phyloP scores from a whole-genome alignment of 2,888 invertebrate genomes.

The Ypsolopha sequella region DNA sequence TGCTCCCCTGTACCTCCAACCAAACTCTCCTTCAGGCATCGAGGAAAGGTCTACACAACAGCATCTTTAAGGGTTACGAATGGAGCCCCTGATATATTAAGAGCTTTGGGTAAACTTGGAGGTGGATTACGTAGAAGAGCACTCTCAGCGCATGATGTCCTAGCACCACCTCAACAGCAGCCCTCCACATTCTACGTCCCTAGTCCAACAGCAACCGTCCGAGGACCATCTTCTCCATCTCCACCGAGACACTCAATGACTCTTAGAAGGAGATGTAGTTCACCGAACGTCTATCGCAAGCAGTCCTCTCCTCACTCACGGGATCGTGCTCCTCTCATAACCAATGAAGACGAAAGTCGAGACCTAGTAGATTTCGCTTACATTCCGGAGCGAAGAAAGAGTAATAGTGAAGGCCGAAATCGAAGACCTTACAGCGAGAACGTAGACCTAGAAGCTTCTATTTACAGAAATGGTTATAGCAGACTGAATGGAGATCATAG shows the following conservation, averaged over 20 bases:
- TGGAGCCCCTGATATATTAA: conserved; percentile 75
- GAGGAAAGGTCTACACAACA: conserved; percentile 64
- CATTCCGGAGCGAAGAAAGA: conserved; percentile 43
- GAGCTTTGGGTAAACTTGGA: conserved; percentile 78
- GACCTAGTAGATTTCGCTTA: conserved; percentile 52
- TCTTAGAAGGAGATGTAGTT: conserved; percentile 52
- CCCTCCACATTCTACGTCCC: conserved; percentile 81
- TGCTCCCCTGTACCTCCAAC: conserved; percentile 60
- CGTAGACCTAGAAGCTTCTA: conserved; percentile 46
- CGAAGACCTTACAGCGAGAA: conserved; percentile 60
- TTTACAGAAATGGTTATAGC: conserved; percentile 51
- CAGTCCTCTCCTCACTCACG: conserved; percentile 33
- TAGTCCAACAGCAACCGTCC: conserved; percentile 63
- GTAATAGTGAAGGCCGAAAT: conserved; percentile 36
- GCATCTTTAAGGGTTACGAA: conserved; percentile 60
- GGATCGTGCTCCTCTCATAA: conserved; percentile 43
- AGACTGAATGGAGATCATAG: conserved; percentile 31
- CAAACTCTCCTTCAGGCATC: conserved; percentile 59
- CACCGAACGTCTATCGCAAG: conserved; percentile 55
- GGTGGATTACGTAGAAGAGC: conserved; percentile 77
- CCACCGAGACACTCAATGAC: conserved; percentile 46
- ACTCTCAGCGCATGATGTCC: conserved; percentile 77
- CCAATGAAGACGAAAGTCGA: conserved; percentile 47
- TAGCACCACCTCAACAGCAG: conserved; percentile 67
- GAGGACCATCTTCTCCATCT: conserved; percentile 55